Evolutionary conservation across 64 coral and sea anemone species (phyloP), one percentile per base, ranked within the genome.

Genomic region (Montipora sp.): DNA sequence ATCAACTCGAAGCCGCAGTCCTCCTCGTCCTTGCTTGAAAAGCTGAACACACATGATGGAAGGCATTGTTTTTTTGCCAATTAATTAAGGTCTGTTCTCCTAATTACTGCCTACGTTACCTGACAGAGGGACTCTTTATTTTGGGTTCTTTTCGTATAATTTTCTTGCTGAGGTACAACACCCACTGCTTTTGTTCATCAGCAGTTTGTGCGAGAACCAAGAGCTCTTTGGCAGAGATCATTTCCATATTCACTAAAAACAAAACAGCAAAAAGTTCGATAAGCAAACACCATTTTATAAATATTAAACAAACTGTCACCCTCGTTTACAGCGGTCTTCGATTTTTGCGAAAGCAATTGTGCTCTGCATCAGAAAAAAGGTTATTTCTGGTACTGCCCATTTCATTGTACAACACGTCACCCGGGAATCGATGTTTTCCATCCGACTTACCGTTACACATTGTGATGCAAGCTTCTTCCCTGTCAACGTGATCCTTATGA

Each of bases 121-220:
- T 91, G 46, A 97, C 92, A 7, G 95, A 97, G 1, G 83, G 16
- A 48, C 83, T 93, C 68, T 93, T 93, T 88, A 87, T 83, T 82
- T 97, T 97, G n/a, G 95, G 95, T 77, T 94, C 92, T 82, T 94
- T 99, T 74, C 90, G 83, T 57, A 99, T 81, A 75, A 99, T 94
- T 93, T 99, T 99, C 81, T 99, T 96, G 83, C 94, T 96, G 51
- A 99, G 89, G 88, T 99, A 99, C 7, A 89, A 59, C 27, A 99
- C 89, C 98, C 98, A 99, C 73, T 96, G 63, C 87, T 99, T 99
- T 47, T 99, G 98, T 61, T 99, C 98, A 77, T 99, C 98, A 12
- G 90, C 48, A 2, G 98, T 92, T 24, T 74, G 91, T 2, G 98
- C 98, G 7, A 94, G 87, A 27, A 99, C 98, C 58, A 99, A 87